Base-by-base conservation (phyloP, 2,888 invertebrate species). In the Chymomyza procnemis region DNA sequence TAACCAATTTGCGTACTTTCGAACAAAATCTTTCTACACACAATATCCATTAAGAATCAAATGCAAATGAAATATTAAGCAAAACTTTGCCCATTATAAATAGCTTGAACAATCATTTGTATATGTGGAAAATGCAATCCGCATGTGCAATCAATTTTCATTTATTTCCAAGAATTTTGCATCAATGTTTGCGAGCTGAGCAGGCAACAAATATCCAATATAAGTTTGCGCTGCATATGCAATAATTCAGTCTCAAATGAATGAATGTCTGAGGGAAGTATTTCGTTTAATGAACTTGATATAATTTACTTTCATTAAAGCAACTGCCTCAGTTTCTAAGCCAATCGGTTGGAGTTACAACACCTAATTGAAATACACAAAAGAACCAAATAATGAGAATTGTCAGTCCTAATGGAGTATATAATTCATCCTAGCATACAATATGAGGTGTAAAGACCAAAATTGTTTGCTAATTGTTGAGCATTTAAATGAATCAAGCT, bases 91-190 rank as follows among this genome's bases (percentile, higher is more conserved):
- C 72, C 68, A 72, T 72, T 72, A 68, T 21, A 57, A 66, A 65
- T 66, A 47, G 64, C 62, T 64, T 18, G 14, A 78, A 70, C 65
- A 68, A 66, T 57, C 46, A 71, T 61, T 41, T 69, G 69, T 66
- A 61, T 61, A 73, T 55, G 54, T 21, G 41, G 74, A 67, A 75
- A 71, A 55, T 67, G 69, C 58, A 48, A 52, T 52, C n/a, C n/a
- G 66, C 72, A 64, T 72, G 60, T 71, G 75, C 67, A 80, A 82
- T 80, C 71, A 70, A 73, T 71, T 77, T 71, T 74, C 67, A 54
- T 54, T 41, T 41, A 41, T 41, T 41, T 41, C 12, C 12, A 41
- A 41, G 34, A 41, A 41, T 41, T 41, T 41, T 41, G n/a, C 34
- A 72, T 64, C 71, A 72, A 71, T 71, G 64, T 71, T 16, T 64